phyloP scores from a whole-genome alignment of 1,140 invertebrate genomes.

The Yoshiicerus persimilis region DNA sequence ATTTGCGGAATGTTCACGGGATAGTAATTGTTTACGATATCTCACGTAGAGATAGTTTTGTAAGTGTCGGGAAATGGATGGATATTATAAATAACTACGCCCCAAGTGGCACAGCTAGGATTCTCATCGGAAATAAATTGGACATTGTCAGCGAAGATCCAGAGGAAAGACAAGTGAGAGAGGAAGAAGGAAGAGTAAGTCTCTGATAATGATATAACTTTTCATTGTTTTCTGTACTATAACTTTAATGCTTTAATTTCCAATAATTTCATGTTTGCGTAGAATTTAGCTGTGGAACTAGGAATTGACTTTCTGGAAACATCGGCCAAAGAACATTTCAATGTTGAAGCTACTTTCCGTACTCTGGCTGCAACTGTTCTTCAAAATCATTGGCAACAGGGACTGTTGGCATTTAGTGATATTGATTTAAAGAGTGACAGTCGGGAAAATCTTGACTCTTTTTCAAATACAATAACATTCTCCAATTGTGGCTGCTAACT shows the following conservation, averaged over 20 bases:
- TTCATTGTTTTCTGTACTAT: neutral
- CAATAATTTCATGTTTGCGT: neutral
- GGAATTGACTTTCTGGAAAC: slow-evolving; percentile 84
- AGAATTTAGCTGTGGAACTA: slow-evolving; percentile 73
- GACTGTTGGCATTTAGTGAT: neutral
- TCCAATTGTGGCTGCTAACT: neutral
- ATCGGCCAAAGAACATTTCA: slow-evolving; percentile 81
- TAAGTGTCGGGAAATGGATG: slow-evolving; percentile 85
- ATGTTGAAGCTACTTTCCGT: slow-evolving; percentile 66
- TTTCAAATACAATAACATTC: neutral
- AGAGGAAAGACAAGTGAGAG: neutral
- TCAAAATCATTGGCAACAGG: neutral
- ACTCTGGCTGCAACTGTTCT: slow-evolving; percentile 57
- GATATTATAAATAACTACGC: slow-evolving; percentile 82
- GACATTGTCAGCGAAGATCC: slow-evolving; percentile 54
- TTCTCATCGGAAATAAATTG: slow-evolving; percentile 74
- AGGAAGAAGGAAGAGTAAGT: neutral
- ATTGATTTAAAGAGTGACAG: neutral
- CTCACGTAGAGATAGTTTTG: slow-evolving; percentile 83
- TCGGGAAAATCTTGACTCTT: neutral
- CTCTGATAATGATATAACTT: neutral
- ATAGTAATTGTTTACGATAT: slow-evolving; percentile 89
- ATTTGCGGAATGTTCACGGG: slow-evolving; percentile 84
- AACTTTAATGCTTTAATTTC: too few relatives aligned
- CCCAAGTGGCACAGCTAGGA: slow-evolving; percentile 82